Evolutionary conservation across 2,888 invertebrate genomes (phyloP), one percentile per base, ranked within the genome.

Genomic region (Empis livida): DNA sequence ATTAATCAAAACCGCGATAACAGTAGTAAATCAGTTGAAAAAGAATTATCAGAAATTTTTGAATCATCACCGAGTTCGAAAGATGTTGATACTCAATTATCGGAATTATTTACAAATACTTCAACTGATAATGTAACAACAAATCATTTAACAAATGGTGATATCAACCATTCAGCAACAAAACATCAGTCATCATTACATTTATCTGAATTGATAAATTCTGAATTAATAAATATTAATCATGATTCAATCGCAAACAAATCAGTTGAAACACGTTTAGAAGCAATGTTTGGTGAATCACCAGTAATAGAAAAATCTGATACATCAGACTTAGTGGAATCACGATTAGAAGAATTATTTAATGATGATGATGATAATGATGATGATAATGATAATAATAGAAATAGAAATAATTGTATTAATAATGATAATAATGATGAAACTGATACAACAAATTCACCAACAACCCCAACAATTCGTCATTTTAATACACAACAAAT

Each of bases 281-380:
- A 70, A 49, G 67, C 68, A 10, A 69, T 70, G 65, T 70, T 70
- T 42, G 68, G 67, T 1, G 69, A 67, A 53, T 68, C 67, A 1
- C 68, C 68, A 0, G 67, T 68, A 45, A 54, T 64, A 45, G 57
- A 58, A 23, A 58, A 58, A 47, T 49, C 51, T 10, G 54, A 54
- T 3, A 54, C 56, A 0, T 55, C 61, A 23, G 68, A 68, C 49
- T 62, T 56, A 32, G 59, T 68, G 50, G 68, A 68, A 49, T 61
- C 67, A 2, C 62, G 67, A 35, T 52, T 70, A 38, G 68, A 69
- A 44, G 67, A 67, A 43, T 61, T 70, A 5, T 70, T 70, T 52
- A 64, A 67, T 16, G 66, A 65, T 39, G 49, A 61, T 2, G 62
- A 63, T 27, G 23, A 27, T 27, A 9, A 27, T 9, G 5, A 20